Evolutionary conservation across 2,113 vertebrate genomes (phyloP), one percentile per base, ranked within the genome.

Genomic region (Tetrao urogallus): DNA sequence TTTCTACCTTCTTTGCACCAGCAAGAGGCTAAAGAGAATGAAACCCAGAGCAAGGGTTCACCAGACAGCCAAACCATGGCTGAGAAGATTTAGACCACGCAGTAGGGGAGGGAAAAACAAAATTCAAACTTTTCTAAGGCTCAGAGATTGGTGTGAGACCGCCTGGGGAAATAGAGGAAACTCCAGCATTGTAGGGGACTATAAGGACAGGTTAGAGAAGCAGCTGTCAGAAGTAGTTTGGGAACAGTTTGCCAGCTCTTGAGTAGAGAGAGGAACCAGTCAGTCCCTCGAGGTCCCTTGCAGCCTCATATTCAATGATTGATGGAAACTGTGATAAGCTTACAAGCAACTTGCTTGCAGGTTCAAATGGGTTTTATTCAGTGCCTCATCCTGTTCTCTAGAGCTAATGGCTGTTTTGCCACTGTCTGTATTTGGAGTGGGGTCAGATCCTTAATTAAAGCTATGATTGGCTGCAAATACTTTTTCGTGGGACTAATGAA

Each of bases 371-470:
- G 45, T 15, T 82, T 7, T 36, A 56, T 69, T 79, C 6, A 0
- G 7, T 58, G 54, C 7, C 8, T 73, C 28, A 36, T 63, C 8
- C 64, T 40, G 10, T 52, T 96, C 60, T 85, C 47, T 77, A 78
- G 67, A 91, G n/a, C 57, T 57, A 61, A 60, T 54, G 28, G 25
- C 4, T 67, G 50, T 64, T 93, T 89, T 92, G 40, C 64, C 21
- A 80, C 69, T 92, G 8, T 61, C 38, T 86, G 32, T 30, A 30
- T 28, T 69, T 85, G 57, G 42, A 87, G 14, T n/a, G 66, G 45
- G 75, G 63, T 88, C 82, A 85, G 71, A 94, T 85, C 74, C 78
- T 89, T 94, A 85, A 94, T 87, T 89, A 85, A 81, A 84, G 13
- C 25, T 67, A 36, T 52, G 66, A 61, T 50, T 82, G 75, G 78